Base-by-base conservation (phyloP, 2,113 vertebrate genomes). In the Oncorhynchus masou region DNA sequence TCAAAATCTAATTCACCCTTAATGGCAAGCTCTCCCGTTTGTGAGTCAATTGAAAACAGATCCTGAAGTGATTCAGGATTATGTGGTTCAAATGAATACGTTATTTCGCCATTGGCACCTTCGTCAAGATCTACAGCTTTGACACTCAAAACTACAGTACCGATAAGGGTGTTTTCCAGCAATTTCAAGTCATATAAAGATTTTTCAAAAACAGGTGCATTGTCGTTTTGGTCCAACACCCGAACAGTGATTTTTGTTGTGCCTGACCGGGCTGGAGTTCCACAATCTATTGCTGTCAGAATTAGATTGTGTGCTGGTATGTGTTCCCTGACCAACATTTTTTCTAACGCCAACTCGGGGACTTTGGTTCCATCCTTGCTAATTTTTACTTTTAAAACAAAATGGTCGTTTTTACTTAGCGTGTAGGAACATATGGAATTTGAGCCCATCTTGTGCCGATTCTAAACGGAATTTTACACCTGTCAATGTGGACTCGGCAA, bases 191-290 rank as follows among this genome's bases (percentile, higher is more conserved):
- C 88, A 84, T 95, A 96, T 9, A 88, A 45, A 0, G 86, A 73
- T 16, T 93, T 89, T n/a, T 91, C 75, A 59, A 95, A 96, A 15
- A 92, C 86, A 0, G 95, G 95, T 24, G 91, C 88, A 12, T 96
- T 95, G 85, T 96, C 95, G 69, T 95, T 96, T 49, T 70, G 89
- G 83, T 96, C 96, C 76, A 95, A 76, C 16, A 96, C 90, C 0
- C 89, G 87, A 69, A 96, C 76, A 0, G 80, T 90, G 67, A 96
- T 87, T 64, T 87, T 84, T 2, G 91, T 85, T 0, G 94, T 94
- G 48, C 95, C 94, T 7, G 94, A 94, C 83, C 74, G 93, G 27
- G 88, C 82, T 0, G 94, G 95, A 79, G 81, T 88, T 4, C 95
- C 95, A 16, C 95, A 94, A 5, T 96, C 95, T 74, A 94, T 48